Evolutionary conservation across 2,888 invertebrate genomes (phyloP).

Genomic region (Polia nebulosa): DNA sequence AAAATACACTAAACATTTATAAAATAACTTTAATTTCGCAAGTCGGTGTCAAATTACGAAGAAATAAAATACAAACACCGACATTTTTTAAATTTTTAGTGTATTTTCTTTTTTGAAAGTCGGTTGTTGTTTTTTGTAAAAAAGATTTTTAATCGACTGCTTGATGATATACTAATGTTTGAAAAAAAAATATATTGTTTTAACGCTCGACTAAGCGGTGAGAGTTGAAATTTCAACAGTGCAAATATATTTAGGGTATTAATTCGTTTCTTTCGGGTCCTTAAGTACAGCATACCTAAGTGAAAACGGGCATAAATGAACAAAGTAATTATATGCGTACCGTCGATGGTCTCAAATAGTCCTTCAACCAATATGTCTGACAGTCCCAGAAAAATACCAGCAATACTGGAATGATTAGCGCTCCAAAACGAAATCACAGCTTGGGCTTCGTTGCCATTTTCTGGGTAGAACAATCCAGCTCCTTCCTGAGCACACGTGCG

Average conservation of each 20-base stretch:
- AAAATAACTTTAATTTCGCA: too few relatives aligned
- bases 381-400: slow-evolving; percentile 56
- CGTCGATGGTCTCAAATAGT: slow-evolving; percentile 55
- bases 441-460: not conserved
- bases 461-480: slow-evolving; percentile 35
- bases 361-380: slow-evolving; percentile 39
- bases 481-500: slow-evolving; percentile 19
- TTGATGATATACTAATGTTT: not conserved
- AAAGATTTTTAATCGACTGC: too few relatives aligned
- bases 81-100: too few relatives aligned
- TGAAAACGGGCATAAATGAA: not conserved
- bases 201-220: not conserved
- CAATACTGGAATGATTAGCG: not conserved
- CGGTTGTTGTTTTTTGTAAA: too few relatives aligned
- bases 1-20: too few relatives aligned
- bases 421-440: slow-evolving; percentile 32
- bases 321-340: slow-evolving; percentile 10
- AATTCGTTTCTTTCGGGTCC: too few relatives aligned
- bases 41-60: too few relatives aligned
- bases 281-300: too few relatives aligned
- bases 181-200: not conserved
- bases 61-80: too few relatives aligned
- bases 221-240: not conserved
- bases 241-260: not conserved
- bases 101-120: too few relatives aligned